A percentile compares a stretch with the other conserved stretches of the same genome.
phyloP scores from a whole-genome alignment of 2,888 invertebrate species.

The Sinotaia quadrata region DNA sequence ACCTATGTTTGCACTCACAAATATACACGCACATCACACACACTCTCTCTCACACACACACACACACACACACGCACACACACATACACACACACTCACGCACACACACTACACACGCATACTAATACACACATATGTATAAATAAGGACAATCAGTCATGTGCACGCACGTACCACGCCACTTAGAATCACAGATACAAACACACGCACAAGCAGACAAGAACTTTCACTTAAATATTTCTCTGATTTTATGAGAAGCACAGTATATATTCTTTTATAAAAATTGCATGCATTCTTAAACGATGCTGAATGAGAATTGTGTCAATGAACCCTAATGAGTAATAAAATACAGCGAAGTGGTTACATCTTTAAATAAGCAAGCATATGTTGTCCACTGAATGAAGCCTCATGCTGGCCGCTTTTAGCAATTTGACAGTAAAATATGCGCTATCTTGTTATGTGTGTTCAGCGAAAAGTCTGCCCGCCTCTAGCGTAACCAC shows the following conservation, averaged over 20 bases:
- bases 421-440: too few relatives aligned
- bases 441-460: too few relatives aligned
- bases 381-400: too few relatives aligned
- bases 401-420: too few relatives aligned
- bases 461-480: conserved; percentile 25
- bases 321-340: too few relatives aligned
- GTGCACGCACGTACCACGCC: background rate
- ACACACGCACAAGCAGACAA: conserved; percentile 1
- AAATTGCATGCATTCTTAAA: too few relatives aligned
- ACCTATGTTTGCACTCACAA: too few relatives aligned
- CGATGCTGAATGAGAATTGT: too few relatives aligned
- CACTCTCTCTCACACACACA: background rate
- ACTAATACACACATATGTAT: conserved; percentile 3
- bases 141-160: background rate
- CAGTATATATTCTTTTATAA: too few relatives aligned
- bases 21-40: background rate
- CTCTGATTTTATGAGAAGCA: too few relatives aligned
- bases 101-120: background rate
- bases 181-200: background rate
- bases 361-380: too few relatives aligned
- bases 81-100: conserved; percentile 7
- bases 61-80: background rate
- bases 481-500: conserved; percentile 42
- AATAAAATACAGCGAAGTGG: too few relatives aligned
- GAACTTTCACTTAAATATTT: background rate